Evolutionary conservation across 2,888 invertebrate genomes (phyloP).

Genomic region (Erebia palarica): DNA sequence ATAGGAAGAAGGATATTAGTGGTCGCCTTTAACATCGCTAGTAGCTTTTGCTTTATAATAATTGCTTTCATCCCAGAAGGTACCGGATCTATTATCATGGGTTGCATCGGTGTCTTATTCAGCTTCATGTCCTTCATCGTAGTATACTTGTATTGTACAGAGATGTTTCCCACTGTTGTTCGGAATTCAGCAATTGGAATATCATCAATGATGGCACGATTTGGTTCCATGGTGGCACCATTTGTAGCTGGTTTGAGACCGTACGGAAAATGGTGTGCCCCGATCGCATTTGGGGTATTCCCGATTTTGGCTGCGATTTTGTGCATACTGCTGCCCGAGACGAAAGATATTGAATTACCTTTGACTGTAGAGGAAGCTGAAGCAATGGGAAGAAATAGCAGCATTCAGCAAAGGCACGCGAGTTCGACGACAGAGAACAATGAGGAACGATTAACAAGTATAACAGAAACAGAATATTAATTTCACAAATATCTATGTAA

Average conservation of each 20-base stretch:
- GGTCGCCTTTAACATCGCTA: constrained; percentile 79
- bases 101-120: constrained; percentile 88
- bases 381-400: constrained; percentile 2
- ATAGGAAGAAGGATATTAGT: constrained; percentile 85
- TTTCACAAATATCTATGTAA: background rate
- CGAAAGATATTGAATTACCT: constrained; percentile 86
- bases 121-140: constrained; percentile 91
- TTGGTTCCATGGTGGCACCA: constrained; percentile 93
- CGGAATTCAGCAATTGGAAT: constrained; percentile 92
- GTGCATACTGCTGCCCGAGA: constrained; percentile 88
- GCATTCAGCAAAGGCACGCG: background rate
- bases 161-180: constrained; percentile 93
- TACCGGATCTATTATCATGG: constrained; percentile 79
- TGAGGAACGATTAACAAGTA: constrained; percentile 3
- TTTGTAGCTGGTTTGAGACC: constrained; percentile 85
- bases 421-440: constrained; percentile 54
- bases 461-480: constrained; percentile 1
- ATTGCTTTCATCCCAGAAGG: constrained; percentile 82
- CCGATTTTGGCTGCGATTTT: constrained; percentile 85
- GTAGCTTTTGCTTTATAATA: constrained; percentile 83
- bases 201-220: constrained; percentile 91
- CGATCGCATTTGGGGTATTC: constrained; percentile 86
- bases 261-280: constrained; percentile 84
- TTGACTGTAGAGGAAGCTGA: constrained; percentile 91
- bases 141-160: constrained; percentile 76